A percentile compares a stretch with the other conserved stretches of the same genome.
Evolutionary conservation across 2,888 invertebrate species (phyloP).

Genomic region (Polyommatus icarus): DNA sequence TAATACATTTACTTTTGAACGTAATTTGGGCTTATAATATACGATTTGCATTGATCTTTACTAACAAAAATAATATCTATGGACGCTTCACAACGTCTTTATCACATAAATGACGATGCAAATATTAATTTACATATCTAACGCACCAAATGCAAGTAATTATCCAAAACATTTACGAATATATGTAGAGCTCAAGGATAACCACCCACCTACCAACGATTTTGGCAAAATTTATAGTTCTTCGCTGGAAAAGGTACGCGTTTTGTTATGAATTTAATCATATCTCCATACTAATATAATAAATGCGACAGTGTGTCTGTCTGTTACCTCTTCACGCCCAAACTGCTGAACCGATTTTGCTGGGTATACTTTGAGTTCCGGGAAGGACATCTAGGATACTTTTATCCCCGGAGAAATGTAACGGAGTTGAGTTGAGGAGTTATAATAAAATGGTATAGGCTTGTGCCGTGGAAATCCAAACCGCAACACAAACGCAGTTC

Average conservation of each 20-base stretch:
- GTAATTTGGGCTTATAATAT: neutral
- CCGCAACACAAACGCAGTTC: too few species aligned
- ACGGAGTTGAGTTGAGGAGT: too few species aligned
- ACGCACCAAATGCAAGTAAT: neutral
- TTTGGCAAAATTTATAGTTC: constrained; percentile 9
- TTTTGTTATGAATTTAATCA: neutral
- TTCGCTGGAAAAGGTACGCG: neutral
- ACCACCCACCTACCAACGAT: neutral
- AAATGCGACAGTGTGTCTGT: too few species aligned
- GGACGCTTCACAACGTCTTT: neutral
- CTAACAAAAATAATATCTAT: neutral
- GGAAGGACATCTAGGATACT: too few species aligned
- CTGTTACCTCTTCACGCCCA: too few species aligned
- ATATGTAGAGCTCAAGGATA: constrained; percentile 5
- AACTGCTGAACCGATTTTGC: too few species aligned
- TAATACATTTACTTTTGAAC: neutral
- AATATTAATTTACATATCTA: neutral
- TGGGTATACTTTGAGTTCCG: too few species aligned
- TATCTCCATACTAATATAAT: neutral
- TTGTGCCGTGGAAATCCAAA: too few species aligned
- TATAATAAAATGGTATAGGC: too few species aligned
- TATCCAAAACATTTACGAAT: neutral
- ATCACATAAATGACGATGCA: neutral
- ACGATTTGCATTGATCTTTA: too few species aligned
- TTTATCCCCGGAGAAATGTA: too few species aligned